Evolutionary conservation across 2,797 vertebrate genomes (phyloP).

Genomic region (Numenius phaeopus): DNA sequence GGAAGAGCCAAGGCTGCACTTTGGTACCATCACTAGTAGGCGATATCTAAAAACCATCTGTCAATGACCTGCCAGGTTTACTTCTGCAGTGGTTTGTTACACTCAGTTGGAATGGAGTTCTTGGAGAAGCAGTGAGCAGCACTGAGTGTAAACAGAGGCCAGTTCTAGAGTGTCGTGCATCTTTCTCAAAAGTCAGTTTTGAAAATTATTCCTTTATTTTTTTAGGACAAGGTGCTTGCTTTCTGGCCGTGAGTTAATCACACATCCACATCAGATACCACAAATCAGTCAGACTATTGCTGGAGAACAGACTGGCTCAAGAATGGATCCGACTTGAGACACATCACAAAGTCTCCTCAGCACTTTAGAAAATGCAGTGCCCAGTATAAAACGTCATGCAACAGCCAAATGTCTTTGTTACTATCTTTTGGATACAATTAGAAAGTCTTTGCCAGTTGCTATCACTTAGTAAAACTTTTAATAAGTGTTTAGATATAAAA

Average conservation of each 20-base stretch:
- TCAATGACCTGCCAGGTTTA: not conserved
- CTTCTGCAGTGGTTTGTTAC: not conserved
- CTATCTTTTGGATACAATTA: not conserved
- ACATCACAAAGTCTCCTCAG: not conserved
- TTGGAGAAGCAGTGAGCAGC: not conserved
- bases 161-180: not conserved
- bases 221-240: not conserved
- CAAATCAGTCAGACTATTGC: not conserved
- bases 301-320: not conserved
- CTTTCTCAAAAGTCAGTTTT: not conserved
- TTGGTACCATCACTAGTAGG: fast-evolving
- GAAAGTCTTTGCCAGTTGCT: not conserved
- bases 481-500: not conserved
- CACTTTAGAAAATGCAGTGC: not conserved
- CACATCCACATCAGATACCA: not conserved
- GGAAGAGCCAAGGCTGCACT: not conserved
- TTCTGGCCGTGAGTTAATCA: not conserved
- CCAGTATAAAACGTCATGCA: fast-evolving
- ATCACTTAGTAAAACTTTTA: not conserved
- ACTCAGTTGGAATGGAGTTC: not conserved
- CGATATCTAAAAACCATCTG: fast-evolving
- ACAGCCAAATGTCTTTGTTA: not conserved
- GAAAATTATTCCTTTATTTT: not conserved
- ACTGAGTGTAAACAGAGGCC: not conserved
- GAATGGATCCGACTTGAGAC: not conserved